Base-by-base conservation (phyloP, 1,140 invertebrate species). In the Holcopasites calliopsidis region DNA sequence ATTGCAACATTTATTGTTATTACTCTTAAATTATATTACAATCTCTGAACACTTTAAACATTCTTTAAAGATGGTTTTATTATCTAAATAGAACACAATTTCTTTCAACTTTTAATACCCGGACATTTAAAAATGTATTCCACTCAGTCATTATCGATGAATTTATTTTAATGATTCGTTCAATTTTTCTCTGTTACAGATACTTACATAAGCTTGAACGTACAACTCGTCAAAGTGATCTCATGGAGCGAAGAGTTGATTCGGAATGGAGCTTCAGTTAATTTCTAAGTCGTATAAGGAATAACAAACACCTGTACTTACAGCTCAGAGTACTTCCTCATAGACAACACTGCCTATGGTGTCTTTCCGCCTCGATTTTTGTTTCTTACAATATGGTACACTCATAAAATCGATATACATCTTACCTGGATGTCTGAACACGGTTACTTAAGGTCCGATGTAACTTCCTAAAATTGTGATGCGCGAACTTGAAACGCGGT, bases 161-260 rank as follows among this genome's bases (percentile, higher is more conserved):
- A 10, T 50, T 50, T n/a, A 62, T 28, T 44, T 62, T 26, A 47
- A 3, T 57, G 3, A 57, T 57, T 35, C 5, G 16, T 47, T 31
- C 18, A 21, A 28, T 8, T 38, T 0, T 33, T 11, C 47, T 38
- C 1, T 75, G 64, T 75, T 75, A 18, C 73, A 75, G 73, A 16
- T 5, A 35, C 18, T 4, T 2, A 16, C 0, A 13, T 7, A 33
- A 50, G n/a, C 26, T 68, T 18, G 23, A 5, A 21, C 23, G 13
- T 4, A 7, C 21, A 42, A 31, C 23, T 58, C 13, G 23, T 31
- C 18, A 23, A 3, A n/a, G 52, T 70, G 80, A 83, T 83, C 80
- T 83, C 80, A 75, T 31, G 38, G 18, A 55, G 73, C 21, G 66
- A 82, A 47, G 21, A 70, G n/a, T 33, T n/a, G 44, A 18, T 50